A percentile compares a stretch with the other conserved stretches of the same genome.
Evolutionary conservation across 2,888 invertebrate species (phyloP).

Genomic region (Mimumesa dahlbomi): DNA sequence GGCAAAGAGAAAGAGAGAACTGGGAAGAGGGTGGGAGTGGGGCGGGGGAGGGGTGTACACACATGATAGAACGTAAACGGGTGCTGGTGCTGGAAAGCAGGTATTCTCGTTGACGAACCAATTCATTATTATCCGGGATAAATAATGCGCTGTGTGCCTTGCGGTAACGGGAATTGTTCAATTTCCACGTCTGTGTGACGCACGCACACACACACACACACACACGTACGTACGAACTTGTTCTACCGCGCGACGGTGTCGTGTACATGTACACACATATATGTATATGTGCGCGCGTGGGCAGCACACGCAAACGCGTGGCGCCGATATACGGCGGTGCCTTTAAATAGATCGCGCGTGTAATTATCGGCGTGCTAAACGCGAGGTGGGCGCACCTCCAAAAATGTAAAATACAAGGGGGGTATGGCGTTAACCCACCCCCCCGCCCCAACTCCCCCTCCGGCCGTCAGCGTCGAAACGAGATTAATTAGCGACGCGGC

Average conservation of each 20-base stretch:
- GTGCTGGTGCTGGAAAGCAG: conserved; percentile 39
- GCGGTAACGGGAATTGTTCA: conserved; percentile 63
- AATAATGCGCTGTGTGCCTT: conserved; percentile 63
- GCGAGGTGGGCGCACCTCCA: conserved; percentile 12
- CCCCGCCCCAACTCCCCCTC: no score
- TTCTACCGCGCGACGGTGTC: not conserved
- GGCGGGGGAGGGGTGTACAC: not conserved
- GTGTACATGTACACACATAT: no score
- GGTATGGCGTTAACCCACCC: no score
- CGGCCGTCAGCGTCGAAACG: conserved; percentile 37
- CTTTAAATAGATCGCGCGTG: conserved; percentile 51
- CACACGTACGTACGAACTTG: no score
- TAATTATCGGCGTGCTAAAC: conserved; percentile 44
- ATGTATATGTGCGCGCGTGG: not conserved
- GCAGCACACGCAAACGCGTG: not conserved
- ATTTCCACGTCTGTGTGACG: conserved; percentile 53
- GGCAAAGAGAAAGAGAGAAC: conserved; percentile 1
- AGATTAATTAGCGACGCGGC: conserved; percentile 50
- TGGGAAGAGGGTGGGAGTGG: not conserved
- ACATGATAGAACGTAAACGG: conserved; percentile 36
- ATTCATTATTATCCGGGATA: conserved; percentile 64
- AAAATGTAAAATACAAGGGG: conserved; percentile 38
- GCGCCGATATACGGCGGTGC: conserved; percentile 19
- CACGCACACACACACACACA: conserved; percentile 38
- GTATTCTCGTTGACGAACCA: conserved; percentile 61